Evolutionary conservation across 1,140 invertebrate species (phyloP).

Genomic region (Phocides pigmalion): DNA sequence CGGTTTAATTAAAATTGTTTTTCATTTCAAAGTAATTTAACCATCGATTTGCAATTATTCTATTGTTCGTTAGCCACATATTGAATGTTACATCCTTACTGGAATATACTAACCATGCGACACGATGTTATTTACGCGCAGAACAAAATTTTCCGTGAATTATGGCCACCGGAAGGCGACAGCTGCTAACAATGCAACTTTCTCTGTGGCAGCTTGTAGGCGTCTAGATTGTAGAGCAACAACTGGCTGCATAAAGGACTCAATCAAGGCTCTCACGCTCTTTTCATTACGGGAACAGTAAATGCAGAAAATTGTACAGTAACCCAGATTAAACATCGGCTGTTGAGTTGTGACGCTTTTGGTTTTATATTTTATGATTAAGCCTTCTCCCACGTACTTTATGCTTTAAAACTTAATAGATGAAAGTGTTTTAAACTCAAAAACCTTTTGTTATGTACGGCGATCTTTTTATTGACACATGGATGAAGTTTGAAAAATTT

Average conservation of each 20-base stretch:
- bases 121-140: slow-evolving; percentile 46
- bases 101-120: slow-evolving; percentile 18
- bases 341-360: too few species aligned
- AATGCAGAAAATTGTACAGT: slow-evolving; percentile 1
- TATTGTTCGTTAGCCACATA: not conserved
- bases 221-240: slow-evolving; percentile 49
- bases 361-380: too few species aligned
- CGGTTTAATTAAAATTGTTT: slow-evolving; percentile 4
- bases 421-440: too few species aligned
- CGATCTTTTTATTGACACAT: too few species aligned
- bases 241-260: slow-evolving; percentile 9
- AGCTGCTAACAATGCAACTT: slow-evolving; percentile 70
- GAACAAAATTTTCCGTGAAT: slow-evolving; percentile 65
- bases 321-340: slow-evolving; percentile 2
- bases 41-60: not conserved
- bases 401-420: too few species aligned
- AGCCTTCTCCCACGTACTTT: too few species aligned
- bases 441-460: too few species aligned
- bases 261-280: slow-evolving; percentile 20
- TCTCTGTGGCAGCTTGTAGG: slow-evolving; percentile 59
- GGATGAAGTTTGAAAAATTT: too few species aligned
- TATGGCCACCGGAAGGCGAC: slow-evolving; percentile 53
- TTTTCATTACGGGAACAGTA: slow-evolving; percentile 21
- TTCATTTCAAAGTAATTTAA: not conserved
- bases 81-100: not conserved